Percentiles rank a stretch among this genome's conserved stretches.
Evolutionary conservation across 2,888 invertebrate species (phyloP).

Genomic region (Acleris emargana): DNA sequence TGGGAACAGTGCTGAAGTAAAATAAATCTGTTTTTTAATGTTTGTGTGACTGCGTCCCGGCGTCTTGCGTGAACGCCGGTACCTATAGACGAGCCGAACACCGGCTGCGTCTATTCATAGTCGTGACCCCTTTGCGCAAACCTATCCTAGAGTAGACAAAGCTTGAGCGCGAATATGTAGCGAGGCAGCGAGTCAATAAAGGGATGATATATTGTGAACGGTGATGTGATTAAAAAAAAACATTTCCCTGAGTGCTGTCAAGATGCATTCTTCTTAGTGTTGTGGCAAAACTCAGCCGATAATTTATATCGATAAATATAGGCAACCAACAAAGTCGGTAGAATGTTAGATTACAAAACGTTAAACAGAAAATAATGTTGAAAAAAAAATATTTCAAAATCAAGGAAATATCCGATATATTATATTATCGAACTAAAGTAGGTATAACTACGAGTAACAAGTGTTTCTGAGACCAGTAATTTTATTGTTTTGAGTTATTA

Average conservation of each 20-base stretch:
- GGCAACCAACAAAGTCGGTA: background rate
- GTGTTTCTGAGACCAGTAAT: no score
- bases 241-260: slow-evolving; percentile 78
- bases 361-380: no score
- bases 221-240: slow-evolving; percentile 79
- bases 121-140: slow-evolving; percentile 56
- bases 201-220: slow-evolving; percentile 81
- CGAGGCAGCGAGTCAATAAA: slow-evolving; percentile 73
- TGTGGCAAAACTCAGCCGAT: slow-evolving; percentile 37
- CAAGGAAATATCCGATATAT: no score
- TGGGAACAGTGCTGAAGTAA: background rate
- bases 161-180: slow-evolving; percentile 78
- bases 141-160: slow-evolving; percentile 61
- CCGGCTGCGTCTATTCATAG: slow-evolving; percentile 51
- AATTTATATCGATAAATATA: slow-evolving; percentile 41
- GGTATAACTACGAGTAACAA: no score
- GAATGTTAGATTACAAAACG: background rate
- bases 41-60: slow-evolving; percentile 48
- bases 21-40: slow-evolving; percentile 16
- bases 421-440: no score
- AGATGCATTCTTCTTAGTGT: slow-evolving; percentile 74
- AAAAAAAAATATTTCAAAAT: no score
- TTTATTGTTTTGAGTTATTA: no score
- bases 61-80: slow-evolving; percentile 51
- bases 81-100: slow-evolving; percentile 54